phyloP scores from a whole-genome alignment of 2,113 vertebrate genomes.

The Xiphias gladius region DNA sequence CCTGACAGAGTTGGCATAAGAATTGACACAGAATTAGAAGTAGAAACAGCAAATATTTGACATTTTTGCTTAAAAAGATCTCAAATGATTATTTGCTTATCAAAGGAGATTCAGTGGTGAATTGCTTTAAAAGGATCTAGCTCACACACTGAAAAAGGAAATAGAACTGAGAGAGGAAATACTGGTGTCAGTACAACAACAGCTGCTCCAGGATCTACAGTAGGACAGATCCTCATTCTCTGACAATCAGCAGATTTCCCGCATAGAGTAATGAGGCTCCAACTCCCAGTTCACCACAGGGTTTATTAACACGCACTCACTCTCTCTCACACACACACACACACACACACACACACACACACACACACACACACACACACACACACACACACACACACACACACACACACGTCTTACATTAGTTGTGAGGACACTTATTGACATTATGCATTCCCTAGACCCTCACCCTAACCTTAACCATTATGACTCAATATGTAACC shows the following conservation, averaged over 20 bases:
- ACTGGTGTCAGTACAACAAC: conserved; percentile 35
- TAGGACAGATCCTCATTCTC: conserved; percentile 41
- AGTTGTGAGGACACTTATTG: too few species aligned
- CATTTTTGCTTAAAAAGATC: too few species aligned
- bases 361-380: neutral
- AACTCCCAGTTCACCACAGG: conserved; percentile 28
- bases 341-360: conserved; percentile 13
- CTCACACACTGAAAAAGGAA: conserved; percentile 1
- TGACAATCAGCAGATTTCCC: conserved; percentile 53
- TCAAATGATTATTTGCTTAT: too few species aligned
- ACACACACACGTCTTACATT: neutral
- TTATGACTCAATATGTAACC: too few species aligned
- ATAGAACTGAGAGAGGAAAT: conserved; percentile 22
- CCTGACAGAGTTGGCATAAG: neutral
- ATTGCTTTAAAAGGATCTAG: conserved; percentile 27
- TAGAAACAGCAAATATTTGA: too few species aligned
- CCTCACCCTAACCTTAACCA: too few species aligned
- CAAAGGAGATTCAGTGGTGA: neutral
- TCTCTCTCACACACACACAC: neutral
- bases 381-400: conserved; percentile 34
- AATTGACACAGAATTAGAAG: neutral
- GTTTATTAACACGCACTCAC: conserved; percentile 26
- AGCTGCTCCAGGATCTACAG: conserved; percentile 46
- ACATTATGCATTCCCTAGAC: neutral
- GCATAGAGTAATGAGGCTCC: conserved; percentile 12